Evolutionary conservation across 2,797 vertebrate genomes (phyloP).

Genomic region (Halcyon chelicuti): DNA sequence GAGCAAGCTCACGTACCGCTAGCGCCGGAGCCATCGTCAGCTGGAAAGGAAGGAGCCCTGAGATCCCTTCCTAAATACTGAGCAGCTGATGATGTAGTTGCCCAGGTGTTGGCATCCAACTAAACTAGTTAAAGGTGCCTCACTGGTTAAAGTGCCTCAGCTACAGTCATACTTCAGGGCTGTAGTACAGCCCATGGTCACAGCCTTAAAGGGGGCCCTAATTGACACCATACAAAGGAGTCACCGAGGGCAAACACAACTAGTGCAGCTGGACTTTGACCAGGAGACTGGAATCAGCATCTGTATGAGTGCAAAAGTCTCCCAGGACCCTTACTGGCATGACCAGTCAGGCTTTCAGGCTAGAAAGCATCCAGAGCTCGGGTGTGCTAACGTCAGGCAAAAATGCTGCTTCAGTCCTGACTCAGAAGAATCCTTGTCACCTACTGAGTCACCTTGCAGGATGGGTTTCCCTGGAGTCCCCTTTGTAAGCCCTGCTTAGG

Average conservation of each 20-base stretch:
- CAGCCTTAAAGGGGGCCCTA: neutral
- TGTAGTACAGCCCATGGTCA: rapidly evolving
- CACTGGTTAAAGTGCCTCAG: neutral
- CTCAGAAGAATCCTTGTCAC: neutral
- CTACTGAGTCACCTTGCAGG: slow-evolving; percentile 23
- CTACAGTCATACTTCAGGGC: neutral
- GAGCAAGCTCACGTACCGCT: rapidly evolving
- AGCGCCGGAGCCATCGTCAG: rapidly evolving
- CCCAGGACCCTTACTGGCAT: neutral
- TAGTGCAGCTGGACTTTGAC: neutral
- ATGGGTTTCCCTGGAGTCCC: neutral
- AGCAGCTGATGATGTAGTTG: neutral
- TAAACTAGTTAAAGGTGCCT: neutral
- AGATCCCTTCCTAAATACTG: neutral
- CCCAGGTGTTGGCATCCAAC: neutral
- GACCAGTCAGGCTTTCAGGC: neutral
- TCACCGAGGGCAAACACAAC: neutral
- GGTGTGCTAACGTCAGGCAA: neutral
- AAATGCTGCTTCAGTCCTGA: neutral
- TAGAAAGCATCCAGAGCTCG: neutral
- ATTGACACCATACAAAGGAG: neutral
- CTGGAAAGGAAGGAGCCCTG: rapidly evolving
- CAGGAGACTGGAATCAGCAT: neutral
- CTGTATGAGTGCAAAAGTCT: neutral
- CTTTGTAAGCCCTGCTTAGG: neutral